Evolutionary conservation across 2,113 vertebrate species (phyloP), one percentile per base, ranked within the genome.

Genomic region (Pogonocichla stellata): DNA sequence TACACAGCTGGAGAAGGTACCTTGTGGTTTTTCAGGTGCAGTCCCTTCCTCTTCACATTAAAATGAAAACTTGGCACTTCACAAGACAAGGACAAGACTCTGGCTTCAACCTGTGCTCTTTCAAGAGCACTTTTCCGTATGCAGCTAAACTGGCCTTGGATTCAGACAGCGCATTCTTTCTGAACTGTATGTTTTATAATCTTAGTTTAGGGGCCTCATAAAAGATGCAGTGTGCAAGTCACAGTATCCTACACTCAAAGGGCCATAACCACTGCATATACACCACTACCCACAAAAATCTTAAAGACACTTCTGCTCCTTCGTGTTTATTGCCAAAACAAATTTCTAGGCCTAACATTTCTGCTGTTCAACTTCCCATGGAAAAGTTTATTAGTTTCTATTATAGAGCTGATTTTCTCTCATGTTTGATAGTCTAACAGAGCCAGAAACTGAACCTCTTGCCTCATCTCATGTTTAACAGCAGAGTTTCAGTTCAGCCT

Each of bases 131-230:
- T 93, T 88, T 80, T 88, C 86, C 24, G 22, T 28, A 3, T 5
- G 38, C 42, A 80, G 82, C 71, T 74, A 31, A 92, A 83, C 20
- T 92, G 47, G 80, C 88, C 75, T 29, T 54, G 61, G 9, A 93
- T 74, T 86, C 82, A 93, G 92, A 95, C 7, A 8, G 57, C 61
- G 66, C 81, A 93, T 95, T 96, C 78, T 85, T 96, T 93, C 93
- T 94, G 70, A 94, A 87, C 61, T 40, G 24, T 51, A 60, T 25
- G 0, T 65, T 94, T 96, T 88, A 96, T 50, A 79, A 85, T 45
- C 66, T 72, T 57, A 90, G 79, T 94, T 94, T 80, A 95, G 88
- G 75, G 88, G 83, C 88, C 94, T 91, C 70, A 28, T 94, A 93
- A 95, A 93, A 93, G 75, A 88, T 19, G 72, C 19, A 60, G 85